phyloP scores from a whole-genome alignment of 1,140 invertebrate genomes.

The Macrosteles quadrilineatus region DNA sequence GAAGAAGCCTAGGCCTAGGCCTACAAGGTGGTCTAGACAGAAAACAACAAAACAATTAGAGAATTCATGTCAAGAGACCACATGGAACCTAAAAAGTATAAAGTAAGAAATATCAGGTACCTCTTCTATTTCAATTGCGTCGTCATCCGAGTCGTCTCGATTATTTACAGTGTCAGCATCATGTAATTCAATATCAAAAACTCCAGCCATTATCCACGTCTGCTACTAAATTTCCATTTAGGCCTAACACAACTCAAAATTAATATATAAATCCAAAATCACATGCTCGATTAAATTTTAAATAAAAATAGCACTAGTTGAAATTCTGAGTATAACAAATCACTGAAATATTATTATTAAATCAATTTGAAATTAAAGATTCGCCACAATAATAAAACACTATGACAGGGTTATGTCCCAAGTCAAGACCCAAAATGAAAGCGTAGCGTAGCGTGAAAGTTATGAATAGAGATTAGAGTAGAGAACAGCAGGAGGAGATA shows the following conservation, averaged over 20 bases:
- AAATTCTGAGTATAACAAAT: background rate
- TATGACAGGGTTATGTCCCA: constrained; percentile 26
- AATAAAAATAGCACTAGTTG: constrained; percentile 8
- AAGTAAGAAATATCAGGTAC: constrained; percentile 52
- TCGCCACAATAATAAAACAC: background rate
- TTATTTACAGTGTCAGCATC: constrained; percentile 62
- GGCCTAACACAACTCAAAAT: background rate
- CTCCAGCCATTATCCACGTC: constrained; percentile 42
- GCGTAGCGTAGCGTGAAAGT: constrained; percentile 35
- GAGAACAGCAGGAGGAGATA: constrained; percentile 1
- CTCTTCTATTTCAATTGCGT: constrained; percentile 76
- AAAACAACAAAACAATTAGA: too few species aligned
- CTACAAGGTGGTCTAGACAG: too few species aligned
- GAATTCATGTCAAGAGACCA: background rate
- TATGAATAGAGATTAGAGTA: constrained; percentile 8
- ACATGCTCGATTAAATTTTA: background rate
- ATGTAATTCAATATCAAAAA: constrained; percentile 89
- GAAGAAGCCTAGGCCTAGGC: too few species aligned
- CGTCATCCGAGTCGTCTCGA: constrained; percentile 71
- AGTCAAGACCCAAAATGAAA: constrained; percentile 19
- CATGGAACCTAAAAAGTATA: constrained; percentile 5
- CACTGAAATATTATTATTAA: background rate
- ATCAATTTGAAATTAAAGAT: background rate
- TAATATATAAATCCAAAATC: background rate
- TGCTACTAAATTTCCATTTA: background rate